Percentiles rank a stretch among this genome's conserved stretches.
These are phyloP conservation scores for Naja naja DNA, from an alignment of 2,113 vertebrate genomes.

Conservation along the genomic window DNA sequence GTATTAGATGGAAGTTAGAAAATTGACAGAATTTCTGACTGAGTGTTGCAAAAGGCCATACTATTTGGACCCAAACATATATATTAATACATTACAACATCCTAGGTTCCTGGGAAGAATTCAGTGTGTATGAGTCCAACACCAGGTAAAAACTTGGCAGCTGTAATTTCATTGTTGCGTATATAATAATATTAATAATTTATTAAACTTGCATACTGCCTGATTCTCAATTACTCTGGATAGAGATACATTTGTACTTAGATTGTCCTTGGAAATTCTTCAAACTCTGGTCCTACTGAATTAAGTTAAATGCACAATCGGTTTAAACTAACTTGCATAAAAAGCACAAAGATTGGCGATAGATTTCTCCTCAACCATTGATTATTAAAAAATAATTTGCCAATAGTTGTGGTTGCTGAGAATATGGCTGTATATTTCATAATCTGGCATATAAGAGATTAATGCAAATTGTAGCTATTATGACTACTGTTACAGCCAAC, in stretches of 20 bases:
- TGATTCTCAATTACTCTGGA: neutral
- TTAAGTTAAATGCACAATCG: neutral
- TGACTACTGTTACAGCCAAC: too few species aligned
- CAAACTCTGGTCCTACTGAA: neutral
- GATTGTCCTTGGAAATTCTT: neutral
- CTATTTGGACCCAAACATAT: too few species aligned
- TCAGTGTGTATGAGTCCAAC: too few species aligned
- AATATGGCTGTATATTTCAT: neutral
- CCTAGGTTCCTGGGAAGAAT: too few species aligned
- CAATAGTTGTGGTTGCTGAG: neutral
- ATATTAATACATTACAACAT: too few species aligned
- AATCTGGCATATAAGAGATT: neutral
- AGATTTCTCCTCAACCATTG: neutral
- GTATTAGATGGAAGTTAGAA: too few species aligned
- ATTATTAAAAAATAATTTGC: neutral
- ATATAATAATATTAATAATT: too few species aligned
- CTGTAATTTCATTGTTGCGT: too few species aligned
- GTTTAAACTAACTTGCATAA: neutral
- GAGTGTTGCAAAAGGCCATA: too few species aligned
- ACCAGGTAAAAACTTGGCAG: too few species aligned
- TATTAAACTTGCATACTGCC: neutral
- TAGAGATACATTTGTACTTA: too few species aligned
- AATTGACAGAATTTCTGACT: too few species aligned
- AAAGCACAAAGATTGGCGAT: neutral
- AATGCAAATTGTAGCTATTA: neutral